Percentiles rank a stretch among this genome's conserved stretches.
Evolutionary conservation across 2,797 vertebrate species (phyloP).

Genomic region (Coccyzus lansbergi): DNA sequence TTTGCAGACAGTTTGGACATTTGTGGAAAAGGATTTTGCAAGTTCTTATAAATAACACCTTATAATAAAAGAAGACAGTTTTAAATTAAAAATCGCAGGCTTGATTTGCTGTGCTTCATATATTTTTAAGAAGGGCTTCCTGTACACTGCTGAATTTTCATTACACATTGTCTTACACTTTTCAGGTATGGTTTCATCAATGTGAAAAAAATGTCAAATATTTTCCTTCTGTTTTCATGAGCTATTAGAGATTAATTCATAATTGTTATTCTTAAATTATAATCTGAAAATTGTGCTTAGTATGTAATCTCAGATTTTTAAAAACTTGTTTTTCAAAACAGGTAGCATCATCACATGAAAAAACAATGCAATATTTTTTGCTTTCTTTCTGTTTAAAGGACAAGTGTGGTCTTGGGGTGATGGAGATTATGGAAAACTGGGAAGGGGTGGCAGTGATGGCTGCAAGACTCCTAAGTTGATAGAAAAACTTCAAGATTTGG

Average conservation of each 20-base stretch:
- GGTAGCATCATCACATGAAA: background rate
- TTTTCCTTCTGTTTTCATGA: background rate
- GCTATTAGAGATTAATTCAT: background rate
- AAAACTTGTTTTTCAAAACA: background rate
- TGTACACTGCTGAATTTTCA: background rate
- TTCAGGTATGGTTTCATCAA: background rate
- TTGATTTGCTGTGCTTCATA: background rate
- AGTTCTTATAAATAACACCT: background rate
- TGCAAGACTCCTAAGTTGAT: conserved; percentile 96
- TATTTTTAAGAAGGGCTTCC: background rate
- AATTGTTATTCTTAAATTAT: background rate
- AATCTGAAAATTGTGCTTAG: background rate
- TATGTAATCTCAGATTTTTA: background rate
- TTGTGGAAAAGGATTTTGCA: background rate
- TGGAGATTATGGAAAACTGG: conserved; percentile 96
- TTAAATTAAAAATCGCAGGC: background rate
- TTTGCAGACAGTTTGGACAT: background rate
- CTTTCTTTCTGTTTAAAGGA: conserved; percentile 77
- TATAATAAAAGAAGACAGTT: background rate
- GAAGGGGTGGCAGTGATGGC: conserved; percentile 95
- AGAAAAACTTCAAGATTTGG: conserved; percentile 95
- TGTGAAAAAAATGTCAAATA: background rate
- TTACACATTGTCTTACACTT: background rate
- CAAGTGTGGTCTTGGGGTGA: conserved; percentile 99
- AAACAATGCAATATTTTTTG: background rate